Evolutionary conservation across 1,140 invertebrate genomes (phyloP).

Genomic region (Pissodes strobi): DNA sequence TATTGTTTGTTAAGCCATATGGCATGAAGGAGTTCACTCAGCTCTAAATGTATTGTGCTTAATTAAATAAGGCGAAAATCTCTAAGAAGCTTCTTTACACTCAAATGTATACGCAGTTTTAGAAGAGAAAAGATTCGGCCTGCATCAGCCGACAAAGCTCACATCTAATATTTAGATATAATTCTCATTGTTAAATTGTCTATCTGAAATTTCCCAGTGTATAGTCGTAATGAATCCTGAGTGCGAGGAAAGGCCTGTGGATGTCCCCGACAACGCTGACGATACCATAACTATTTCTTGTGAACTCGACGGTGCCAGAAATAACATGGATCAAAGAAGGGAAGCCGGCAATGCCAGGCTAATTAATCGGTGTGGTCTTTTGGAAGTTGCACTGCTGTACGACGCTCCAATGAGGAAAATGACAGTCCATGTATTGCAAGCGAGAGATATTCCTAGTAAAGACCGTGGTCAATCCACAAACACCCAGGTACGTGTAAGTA

Average conservation of each 20-base stretch:
- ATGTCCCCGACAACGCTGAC: constrained; percentile 33
- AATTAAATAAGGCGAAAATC: no score
- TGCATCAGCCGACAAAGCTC: no score
- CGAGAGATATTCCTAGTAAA: constrained; percentile 75
- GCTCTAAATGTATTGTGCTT: no score
- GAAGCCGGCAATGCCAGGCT: neutral
- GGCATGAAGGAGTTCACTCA: no score
- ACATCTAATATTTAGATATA: no score
- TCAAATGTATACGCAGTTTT: no score
- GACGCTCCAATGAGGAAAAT: constrained; percentile 87
- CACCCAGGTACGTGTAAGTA: constrained; percentile 65
- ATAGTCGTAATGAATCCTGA: constrained; percentile 54
- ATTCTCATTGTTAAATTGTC: no score
- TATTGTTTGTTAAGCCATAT: no score
- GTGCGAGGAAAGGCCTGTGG: constrained; percentile 46
- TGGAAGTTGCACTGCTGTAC: constrained; percentile 87
- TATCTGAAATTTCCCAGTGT: constrained; percentile 38
- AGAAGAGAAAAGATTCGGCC: no score
- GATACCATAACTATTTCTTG: constrained; percentile 32
- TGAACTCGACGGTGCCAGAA: constrained; percentile 1
- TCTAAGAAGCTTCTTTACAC: no score
- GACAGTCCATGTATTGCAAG: constrained; percentile 87
- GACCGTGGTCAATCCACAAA: constrained; percentile 76
- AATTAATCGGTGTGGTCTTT: constrained; percentile 67
- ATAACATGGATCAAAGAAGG: constrained; percentile 14